Percentiles rank a stretch among this genome's conserved stretches.
These are phyloP conservation scores for Marasmarcha lunaedactyla DNA, from an alignment of 2,888 invertebrate species.

Conservation along the genomic window DNA sequence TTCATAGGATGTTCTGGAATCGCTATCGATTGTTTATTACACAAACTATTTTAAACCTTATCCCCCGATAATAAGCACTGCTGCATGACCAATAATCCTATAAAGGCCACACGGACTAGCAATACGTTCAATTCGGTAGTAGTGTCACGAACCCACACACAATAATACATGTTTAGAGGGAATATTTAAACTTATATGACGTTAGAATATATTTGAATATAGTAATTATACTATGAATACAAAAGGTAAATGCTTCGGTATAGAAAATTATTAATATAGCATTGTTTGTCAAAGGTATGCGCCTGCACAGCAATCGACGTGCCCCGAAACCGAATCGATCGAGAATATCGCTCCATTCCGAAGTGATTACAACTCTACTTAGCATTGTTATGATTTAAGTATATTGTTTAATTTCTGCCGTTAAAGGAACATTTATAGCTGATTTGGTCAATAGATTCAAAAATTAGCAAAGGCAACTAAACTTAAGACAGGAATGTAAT, in stretches of 20 bases:
- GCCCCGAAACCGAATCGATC: constrained; percentile 9
- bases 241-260: constrained; percentile 36
- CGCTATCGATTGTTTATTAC: constrained; percentile 57
- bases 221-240: constrained; percentile 59
- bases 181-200: constrained; percentile 44
- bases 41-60: constrained; percentile 16
- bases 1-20: constrained; percentile 44
- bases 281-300: constrained; percentile 24
- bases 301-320: constrained; percentile 5
- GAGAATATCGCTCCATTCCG: constrained; percentile 11
- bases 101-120: constrained; percentile 40
- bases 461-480: no score
- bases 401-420: no score
- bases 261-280: constrained; percentile 37
- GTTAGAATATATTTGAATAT: constrained; percentile 66
- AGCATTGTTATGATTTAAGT: constrained; percentile 9
- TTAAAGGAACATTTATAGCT: no score
- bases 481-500: no score
- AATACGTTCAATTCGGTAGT: constrained; percentile 57
- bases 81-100: not conserved
- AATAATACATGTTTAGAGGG: constrained; percentile 42
- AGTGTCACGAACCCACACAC: constrained; percentile 54
- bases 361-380: constrained; percentile 6
- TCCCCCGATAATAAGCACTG: not conserved
- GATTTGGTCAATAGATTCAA: no score